A percentile compares a stretch with the other conserved stretches of the same genome.
Evolutionary conservation across 2,113 vertebrate genomes (phyloP).

Genomic region (Zosterops pallidus): DNA sequence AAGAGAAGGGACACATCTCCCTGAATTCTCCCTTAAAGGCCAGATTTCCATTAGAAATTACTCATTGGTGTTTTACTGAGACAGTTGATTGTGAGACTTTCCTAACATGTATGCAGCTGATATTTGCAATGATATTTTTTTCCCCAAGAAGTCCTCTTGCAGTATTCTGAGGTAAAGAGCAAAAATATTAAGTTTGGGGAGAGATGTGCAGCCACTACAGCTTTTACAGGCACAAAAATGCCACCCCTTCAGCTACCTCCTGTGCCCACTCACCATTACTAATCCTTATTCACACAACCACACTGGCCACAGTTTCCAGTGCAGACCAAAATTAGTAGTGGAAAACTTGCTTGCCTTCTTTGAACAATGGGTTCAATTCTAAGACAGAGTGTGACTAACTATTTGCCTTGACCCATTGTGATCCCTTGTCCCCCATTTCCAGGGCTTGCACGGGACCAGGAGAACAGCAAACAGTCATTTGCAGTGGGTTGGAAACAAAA

Average conservation of each 20-base stretch:
- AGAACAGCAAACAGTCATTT: not conserved
- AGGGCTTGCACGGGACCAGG: not conserved
- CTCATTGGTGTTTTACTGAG: not conserved
- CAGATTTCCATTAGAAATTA: not conserved
- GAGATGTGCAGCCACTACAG: not conserved
- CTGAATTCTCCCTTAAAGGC: not conserved
- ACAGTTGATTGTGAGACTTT: not conserved
- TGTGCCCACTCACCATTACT: not conserved
- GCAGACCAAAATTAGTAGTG: not conserved
- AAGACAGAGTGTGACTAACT: not conserved
- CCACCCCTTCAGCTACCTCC: not conserved
- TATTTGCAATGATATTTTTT: not conserved
- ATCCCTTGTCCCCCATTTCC: not conserved
- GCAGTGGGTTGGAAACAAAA: not conserved
- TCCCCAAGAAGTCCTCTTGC: not conserved
- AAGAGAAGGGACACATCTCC: not conserved
- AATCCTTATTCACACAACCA: not conserved
- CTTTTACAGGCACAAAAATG: not conserved
- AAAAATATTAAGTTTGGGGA: not conserved
- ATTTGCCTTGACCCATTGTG: not conserved
- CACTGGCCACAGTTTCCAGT: not conserved
- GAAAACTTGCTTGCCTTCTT: not conserved
- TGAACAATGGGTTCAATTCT: not conserved
- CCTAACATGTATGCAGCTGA: not conserved
- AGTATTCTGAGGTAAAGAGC: not conserved